Evolutionary conservation across 1,140 invertebrate species (phyloP), one percentile per base, ranked within the genome.

Genomic region (Hypothenemus hampei): DNA sequence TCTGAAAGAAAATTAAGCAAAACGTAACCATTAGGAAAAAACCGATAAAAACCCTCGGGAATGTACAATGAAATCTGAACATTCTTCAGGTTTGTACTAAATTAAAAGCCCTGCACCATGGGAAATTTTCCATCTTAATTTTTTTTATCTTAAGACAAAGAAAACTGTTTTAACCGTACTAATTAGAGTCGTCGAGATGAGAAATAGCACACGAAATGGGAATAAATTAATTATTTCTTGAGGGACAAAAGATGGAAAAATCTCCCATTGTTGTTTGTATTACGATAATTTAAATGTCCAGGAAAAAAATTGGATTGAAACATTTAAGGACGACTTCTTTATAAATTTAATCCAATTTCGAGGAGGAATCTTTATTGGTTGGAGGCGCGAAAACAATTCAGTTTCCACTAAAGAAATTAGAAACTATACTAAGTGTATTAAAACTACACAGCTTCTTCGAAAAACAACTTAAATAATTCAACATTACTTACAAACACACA

Each of bases 401-500:
- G 35, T 11, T 7, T 16, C 18, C 18, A 16, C 35, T 37, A 37
- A 37, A 37, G 35, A 16, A 16, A 37, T 37, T 37, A 37, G 18
- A 16, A 37, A 37, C 35, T 16, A 37, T 37, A n/a, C 15, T 37
- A 37, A 37, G 35, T 37, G 13, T 37, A 37, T 37, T 37, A 37
- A 37, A 37, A 37, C 35, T 37, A 37, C 35, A 37, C 35, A 16
- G 26, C 16, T 37, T 16, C 35, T 8, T 16, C 35, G 35, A 37
- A 37, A 37, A 37, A 37, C 35, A 15, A 8, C 10, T 7, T 37
- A 8, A 37, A 37, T 37, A 37, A 37, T 37, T 37, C 35, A 37
- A 16, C 7, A 8, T 37, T 37, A 37, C 35, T 37, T 37, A 37
- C 35, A 37, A 37, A 37, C 35, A 37, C 35, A 37, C 35, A 37